Base-by-base conservation (phyloP, 2,113 vertebrate genomes). In the Sisor rabdophorus region DNA sequence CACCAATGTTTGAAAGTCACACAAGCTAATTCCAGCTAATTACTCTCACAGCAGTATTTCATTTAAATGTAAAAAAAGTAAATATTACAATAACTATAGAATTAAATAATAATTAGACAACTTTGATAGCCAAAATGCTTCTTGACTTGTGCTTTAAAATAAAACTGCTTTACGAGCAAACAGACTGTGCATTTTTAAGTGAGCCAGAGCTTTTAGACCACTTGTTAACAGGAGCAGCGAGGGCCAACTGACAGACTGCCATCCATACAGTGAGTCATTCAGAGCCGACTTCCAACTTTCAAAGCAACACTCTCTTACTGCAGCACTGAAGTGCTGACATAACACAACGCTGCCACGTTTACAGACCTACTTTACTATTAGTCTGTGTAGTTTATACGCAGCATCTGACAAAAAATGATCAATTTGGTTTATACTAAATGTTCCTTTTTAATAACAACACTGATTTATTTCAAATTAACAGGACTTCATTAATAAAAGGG, bases 261-360 rank as follows among this genome's bases (percentile, higher is more conserved):
- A 61, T 78, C 65, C 59, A 56, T 56, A 65, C 69, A 78, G 77
- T 64, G 52, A 78, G 70, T 72, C 58, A 78, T 65, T 65, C 60
- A 73, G 77, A 28, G 22, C 24, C 20, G 59, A 73, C 59, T 28
- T 78, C 76, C 69, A 56, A 32, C 69, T 44, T 78, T 24, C 59
- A 56, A 24, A 48, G 30, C 36, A 36, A 36, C 8, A 20, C 65
- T 64, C 73, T 32, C 56, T 44, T 28, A 40, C 48, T 53, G 67
- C 22, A 63, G 26, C 40, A 16, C 44, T 48, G 56, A 59, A 61
- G 13, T 58, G 48, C 63, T 52, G 55, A 59, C 22, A 55, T 70
- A 54, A 64, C 47, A 70, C 22, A 64, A 24, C 10, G 10, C 56
- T 70, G 78, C 78, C 78, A 83, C 71, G 81, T 77, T 71, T 71